These are phyloP conservation scores for Argyrosomus regius DNA, from an alignment of 2,797 vertebrate genomes.

Conservation along the genomic window DNA sequence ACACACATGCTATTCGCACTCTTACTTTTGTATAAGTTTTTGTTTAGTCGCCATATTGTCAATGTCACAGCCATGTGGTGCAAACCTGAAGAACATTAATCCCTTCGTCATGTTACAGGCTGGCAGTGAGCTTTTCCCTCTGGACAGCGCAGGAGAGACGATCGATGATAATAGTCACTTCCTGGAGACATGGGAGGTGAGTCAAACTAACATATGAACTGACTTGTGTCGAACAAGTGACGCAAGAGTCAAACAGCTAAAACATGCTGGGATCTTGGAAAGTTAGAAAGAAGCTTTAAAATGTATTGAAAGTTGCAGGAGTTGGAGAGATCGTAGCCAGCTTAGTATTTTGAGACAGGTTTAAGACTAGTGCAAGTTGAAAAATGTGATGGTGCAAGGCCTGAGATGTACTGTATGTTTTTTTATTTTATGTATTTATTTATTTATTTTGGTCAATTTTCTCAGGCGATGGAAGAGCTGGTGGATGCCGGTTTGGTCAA, in stretches of 20 bases:
- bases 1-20: background rate
- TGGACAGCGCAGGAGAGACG: conserved; percentile 77
- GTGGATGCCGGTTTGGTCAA: conserved; percentile 93
- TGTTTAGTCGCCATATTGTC: no score
- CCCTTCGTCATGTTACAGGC: conserved; percentile 74
- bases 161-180: conserved; percentile 84
- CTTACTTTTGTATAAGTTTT: background rate
- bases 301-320: no score
- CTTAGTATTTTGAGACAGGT: no score
- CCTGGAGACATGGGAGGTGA: conserved; percentile 92
- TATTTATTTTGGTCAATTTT: background rate
- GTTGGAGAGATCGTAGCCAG: no score
- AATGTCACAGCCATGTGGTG: background rate
- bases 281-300: no score
- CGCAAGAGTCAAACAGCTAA: background rate
- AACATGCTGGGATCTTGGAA: no score
- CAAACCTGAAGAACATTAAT: background rate
- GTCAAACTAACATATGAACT: conserved; percentile 24
- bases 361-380: no score
- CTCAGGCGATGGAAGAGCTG: conserved; percentile 94
- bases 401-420: background rate
- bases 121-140: conserved; percentile 80
- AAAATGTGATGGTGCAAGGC: no score
- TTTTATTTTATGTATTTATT: background rate
- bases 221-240: background rate